Percentiles rank a stretch among this genome's conserved stretches.
phyloP scores from a whole-genome alignment of 2,888 invertebrate genomes.

The Coenonympha arcania region DNA sequence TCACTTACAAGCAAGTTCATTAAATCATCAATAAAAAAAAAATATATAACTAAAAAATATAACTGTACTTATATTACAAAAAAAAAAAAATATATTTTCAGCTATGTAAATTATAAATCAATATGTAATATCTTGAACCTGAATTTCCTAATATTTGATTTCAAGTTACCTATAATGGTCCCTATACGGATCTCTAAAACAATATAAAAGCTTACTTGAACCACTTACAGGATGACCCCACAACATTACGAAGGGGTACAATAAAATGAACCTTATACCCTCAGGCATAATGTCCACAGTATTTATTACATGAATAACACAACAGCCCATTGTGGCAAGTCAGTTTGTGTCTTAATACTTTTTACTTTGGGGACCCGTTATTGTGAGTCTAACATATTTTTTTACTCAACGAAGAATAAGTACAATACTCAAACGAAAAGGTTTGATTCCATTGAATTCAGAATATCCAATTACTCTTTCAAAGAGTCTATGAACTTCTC shows the following conservation, averaged over 20 bases:
- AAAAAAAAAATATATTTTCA: no score
- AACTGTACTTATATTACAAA: no score
- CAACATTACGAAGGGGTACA: background rate
- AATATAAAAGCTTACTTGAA: constrained; percentile 18
- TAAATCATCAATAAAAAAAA: no score
- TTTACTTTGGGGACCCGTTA: constrained; percentile 8
- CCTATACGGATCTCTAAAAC: constrained; percentile 7
- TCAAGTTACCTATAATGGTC: no score
- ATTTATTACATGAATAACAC: constrained; percentile 8
- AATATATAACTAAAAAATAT: no score
- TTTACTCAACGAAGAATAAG: constrained; percentile 1
- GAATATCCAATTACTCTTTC: no score
- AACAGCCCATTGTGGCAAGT: constrained; percentile 10
- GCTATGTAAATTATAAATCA: no score
- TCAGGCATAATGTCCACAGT: constrained; percentile 5
- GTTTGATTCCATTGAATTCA: background rate
- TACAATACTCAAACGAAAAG: background rate
- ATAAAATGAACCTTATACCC: constrained; percentile 13
- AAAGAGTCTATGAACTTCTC: no score
- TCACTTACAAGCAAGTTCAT: no score
- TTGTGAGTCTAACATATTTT: constrained; percentile 6
- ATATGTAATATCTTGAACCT: no score
- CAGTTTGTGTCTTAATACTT: constrained; percentile 11
- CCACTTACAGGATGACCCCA: constrained; percentile 17
- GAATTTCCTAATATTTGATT: no score